These are phyloP conservation scores for Montipora capricornis DNA, from an alignment of 64 coral and sea anemone genomes.

Conservation along the genomic window DNA sequence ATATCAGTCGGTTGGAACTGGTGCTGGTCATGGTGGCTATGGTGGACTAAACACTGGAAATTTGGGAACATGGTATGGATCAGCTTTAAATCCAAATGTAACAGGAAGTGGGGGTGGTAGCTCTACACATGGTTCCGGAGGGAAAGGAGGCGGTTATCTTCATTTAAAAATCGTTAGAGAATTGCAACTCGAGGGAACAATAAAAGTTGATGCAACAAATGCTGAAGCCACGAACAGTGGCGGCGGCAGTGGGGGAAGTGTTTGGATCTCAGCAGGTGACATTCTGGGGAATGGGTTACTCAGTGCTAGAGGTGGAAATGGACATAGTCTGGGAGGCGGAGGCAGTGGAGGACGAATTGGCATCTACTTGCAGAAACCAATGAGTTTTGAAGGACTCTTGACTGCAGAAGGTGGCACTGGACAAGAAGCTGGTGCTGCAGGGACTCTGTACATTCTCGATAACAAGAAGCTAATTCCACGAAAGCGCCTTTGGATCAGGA, in stretches of 20 bases:
- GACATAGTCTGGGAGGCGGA: slow-evolving; percentile 84
- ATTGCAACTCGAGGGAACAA: slow-evolving; percentile 79
- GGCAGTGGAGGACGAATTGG: slow-evolving; percentile 96
- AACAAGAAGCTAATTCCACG: slow-evolving; percentile 72
- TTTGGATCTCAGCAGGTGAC: slow-evolving; percentile 76
- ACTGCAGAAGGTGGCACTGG: slow-evolving; percentile 79
- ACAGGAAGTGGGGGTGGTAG: slow-evolving; percentile 95
- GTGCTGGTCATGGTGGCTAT: slow-evolving; percentile 89
- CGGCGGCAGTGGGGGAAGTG: slow-evolving; percentile 95
- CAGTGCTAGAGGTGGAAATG: slow-evolving; percentile 74
- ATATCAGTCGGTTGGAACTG: slow-evolving; percentile 56
- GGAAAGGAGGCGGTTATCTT: slow-evolving; percentile 85
- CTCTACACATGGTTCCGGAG: slow-evolving; percentile 66
- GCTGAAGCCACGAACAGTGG: slow-evolving; percentile 64
- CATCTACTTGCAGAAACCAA: slow-evolving; percentile 68
- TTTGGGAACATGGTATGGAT: slow-evolving; percentile 83
- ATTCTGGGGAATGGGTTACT: slow-evolving; percentile 85
- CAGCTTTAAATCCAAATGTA: slow-evolving; percentile 72
- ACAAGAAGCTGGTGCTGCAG: slow-evolving; percentile 77
- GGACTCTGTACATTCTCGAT: slow-evolving; percentile 95
- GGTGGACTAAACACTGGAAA: slow-evolving; percentile 60
- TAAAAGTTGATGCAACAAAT: slow-evolving; percentile 64
- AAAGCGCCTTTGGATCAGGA: slow-evolving; percentile 77
- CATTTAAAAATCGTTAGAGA: slow-evolving; percentile 68
- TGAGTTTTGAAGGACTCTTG: slow-evolving; percentile 87